Percentiles rank a stretch among this genome's conserved stretches.
Conservation (phyloP, 1,140 invertebrate species). For the Oedothorax gibbosus region DNA sequence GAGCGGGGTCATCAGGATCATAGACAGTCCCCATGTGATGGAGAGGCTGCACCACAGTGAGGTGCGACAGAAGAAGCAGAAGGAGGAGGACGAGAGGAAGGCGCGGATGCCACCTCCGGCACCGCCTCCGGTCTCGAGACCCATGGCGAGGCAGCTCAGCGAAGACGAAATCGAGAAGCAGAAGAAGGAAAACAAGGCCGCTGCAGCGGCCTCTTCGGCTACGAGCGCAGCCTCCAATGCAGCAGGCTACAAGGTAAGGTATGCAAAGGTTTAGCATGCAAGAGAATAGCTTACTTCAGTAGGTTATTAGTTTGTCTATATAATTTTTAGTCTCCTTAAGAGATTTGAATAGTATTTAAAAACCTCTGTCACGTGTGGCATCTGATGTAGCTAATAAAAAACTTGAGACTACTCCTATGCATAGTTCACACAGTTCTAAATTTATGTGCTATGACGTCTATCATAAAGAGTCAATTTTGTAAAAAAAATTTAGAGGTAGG, state of each 20-base stretch:
- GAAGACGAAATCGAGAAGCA: conserved; percentile 89
- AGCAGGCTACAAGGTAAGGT: conserved; percentile 67
- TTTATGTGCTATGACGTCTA: too few species aligned
- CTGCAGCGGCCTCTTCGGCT: conserved; percentile 70
- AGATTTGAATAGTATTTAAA: too few species aligned
- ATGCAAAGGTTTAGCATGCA: too few species aligned
- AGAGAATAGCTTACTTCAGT: too few species aligned
- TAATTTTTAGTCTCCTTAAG: too few species aligned
- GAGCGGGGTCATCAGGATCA: conserved; percentile 87
- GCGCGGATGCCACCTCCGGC: conserved; percentile 66
- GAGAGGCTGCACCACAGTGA: conserved; percentile 81
- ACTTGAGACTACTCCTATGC: too few species aligned
- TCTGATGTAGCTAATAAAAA: too few species aligned
- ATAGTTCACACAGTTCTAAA: too few species aligned
- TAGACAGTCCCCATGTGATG: conserved; percentile 88
- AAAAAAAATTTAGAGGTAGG: too few species aligned
- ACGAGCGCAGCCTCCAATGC: conserved; percentile 67
- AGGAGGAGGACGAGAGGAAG: conserved; percentile 58
- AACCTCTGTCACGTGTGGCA: too few species aligned
- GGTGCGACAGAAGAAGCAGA: conserved; percentile 74
- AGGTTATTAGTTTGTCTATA: too few species aligned
- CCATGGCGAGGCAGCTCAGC: conserved; percentile 76
- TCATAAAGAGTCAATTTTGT: too few species aligned
- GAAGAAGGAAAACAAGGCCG: conserved; percentile 87
- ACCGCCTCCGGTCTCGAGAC: conserved; percentile 69